A percentile compares a stretch with the other conserved stretches of the same genome.
Conservation (phyloP, 2,797 vertebrate genomes). For the Ataeniobius toweri region DNA sequence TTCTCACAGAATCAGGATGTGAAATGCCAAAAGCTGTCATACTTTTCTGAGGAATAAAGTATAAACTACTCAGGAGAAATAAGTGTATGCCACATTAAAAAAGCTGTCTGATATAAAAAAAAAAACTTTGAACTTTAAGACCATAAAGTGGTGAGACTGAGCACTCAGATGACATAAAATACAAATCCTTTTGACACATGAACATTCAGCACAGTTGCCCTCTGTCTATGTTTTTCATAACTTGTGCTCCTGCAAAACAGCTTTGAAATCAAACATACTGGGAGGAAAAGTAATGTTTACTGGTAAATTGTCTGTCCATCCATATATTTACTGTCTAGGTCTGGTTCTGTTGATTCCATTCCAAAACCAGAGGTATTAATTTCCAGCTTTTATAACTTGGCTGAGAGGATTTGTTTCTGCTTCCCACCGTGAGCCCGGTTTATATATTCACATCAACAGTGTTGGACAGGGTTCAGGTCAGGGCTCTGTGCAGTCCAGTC, state of each 20-base stretch:
- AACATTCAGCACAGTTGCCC: not conserved
- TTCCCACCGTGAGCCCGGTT: not conserved
- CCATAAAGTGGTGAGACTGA: not conserved
- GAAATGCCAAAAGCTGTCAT: not conserved
- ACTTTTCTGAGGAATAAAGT: not conserved
- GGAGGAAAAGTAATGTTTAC: not conserved
- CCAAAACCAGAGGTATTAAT: conserved; percentile 6
- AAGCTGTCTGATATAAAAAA: not conserved
- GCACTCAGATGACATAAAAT: not conserved
- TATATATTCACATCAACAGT: conserved; percentile 6
- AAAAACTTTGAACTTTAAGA: not conserved
- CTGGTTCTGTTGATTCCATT: not conserved
- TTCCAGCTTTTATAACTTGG: conserved; percentile 13
- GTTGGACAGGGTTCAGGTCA: not conserved
- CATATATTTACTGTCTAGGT: not conserved
- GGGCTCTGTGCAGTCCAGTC: conserved; percentile 5
- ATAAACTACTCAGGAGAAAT: not conserved
- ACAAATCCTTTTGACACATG: not conserved
- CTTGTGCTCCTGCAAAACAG: not conserved
- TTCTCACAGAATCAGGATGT: not conserved
- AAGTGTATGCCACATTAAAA: not conserved
- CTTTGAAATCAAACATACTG: not conserved
- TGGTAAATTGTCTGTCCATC: not conserved
- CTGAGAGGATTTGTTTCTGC: conserved; percentile 3
- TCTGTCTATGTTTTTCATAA: not conserved